These are phyloP conservation scores for Aquatica leii DNA, from an alignment of 2,888 invertebrate species.

Conservation along the genomic window DNA sequence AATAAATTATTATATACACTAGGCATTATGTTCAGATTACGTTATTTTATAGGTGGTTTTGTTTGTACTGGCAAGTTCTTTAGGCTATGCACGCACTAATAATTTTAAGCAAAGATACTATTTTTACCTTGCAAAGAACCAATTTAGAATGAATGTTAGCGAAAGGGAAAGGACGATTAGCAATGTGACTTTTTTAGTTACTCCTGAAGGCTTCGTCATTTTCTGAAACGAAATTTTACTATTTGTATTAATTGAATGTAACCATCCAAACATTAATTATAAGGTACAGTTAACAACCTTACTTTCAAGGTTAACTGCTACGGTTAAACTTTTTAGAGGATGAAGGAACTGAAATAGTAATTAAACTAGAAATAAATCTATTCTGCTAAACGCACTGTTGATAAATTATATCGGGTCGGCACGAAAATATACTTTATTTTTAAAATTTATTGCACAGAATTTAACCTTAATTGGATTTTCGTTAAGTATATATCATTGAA, in stretches of 20 bases:
- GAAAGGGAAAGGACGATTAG: conserved; percentile 30
- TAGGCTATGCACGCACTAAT: conserved; percentile 12
- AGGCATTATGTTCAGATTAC: not conserved
- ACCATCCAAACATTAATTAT: not conserved
- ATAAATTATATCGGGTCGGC: too few relatives aligned
- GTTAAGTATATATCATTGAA: too few relatives aligned
- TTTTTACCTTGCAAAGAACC: conserved; percentile 14
- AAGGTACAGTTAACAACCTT: not conserved
- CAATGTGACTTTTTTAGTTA: not conserved
- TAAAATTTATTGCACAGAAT: too few relatives aligned
- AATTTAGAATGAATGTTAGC: conserved; percentile 21
- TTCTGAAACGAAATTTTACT: not conserved
- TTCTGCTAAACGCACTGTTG: too few relatives aligned
- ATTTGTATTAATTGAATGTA: not conserved
- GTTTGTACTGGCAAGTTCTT: conserved; percentile 18
- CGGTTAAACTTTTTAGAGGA: not conserved
- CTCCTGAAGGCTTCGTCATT: not conserved
- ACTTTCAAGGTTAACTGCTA: not conserved
- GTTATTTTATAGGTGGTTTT: conserved; percentile 18
- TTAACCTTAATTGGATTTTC: too few relatives aligned
- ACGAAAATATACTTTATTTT: too few relatives aligned
- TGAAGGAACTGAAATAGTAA: too few relatives aligned
- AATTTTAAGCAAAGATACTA: conserved; percentile 10
- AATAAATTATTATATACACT: too few relatives aligned
- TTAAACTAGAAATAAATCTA: too few relatives aligned